These are phyloP conservation scores for Catharus fuscescens DNA, from an alignment of 2,113 vertebrate genomes.

Conservation along the genomic window DNA sequence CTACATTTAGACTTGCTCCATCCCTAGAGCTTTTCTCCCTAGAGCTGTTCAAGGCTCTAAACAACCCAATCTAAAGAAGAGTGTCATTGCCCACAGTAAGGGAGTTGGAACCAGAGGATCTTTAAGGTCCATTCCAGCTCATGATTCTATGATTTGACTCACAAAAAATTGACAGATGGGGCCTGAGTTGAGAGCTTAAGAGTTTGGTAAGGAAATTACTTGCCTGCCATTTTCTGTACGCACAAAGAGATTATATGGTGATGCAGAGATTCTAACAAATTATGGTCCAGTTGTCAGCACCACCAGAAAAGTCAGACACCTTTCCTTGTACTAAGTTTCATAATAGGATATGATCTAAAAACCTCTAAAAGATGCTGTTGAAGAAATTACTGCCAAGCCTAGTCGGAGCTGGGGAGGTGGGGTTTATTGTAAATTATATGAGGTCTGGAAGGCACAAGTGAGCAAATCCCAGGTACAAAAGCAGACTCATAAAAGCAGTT, in stretches of 20 bases:
- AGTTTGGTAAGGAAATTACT: background rate
- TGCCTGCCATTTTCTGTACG: background rate
- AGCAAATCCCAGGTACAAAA: background rate
- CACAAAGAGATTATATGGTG: background rate
- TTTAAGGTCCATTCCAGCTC: background rate
- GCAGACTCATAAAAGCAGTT: background rate
- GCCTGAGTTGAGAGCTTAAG: background rate
- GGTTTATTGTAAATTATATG: background rate
- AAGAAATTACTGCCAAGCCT: background rate
- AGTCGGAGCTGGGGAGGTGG: background rate
- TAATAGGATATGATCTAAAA: background rate
- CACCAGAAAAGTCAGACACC: background rate
- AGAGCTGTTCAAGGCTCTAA: background rate
- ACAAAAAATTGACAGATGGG: background rate
- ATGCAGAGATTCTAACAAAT: background rate
- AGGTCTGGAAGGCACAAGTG: background rate
- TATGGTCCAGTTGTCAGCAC: background rate
- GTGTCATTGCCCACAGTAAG: background rate
- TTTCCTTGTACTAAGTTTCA: background rate
- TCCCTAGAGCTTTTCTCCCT: background rate
- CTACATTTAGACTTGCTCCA: background rate
- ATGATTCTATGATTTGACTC: background rate
- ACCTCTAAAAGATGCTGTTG: background rate
- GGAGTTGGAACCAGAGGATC: background rate
- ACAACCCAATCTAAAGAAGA: background rate